Evolutionary conservation across 1,140 invertebrate species (phyloP).

Genomic region (Drosophila sulfurigaster): DNA sequence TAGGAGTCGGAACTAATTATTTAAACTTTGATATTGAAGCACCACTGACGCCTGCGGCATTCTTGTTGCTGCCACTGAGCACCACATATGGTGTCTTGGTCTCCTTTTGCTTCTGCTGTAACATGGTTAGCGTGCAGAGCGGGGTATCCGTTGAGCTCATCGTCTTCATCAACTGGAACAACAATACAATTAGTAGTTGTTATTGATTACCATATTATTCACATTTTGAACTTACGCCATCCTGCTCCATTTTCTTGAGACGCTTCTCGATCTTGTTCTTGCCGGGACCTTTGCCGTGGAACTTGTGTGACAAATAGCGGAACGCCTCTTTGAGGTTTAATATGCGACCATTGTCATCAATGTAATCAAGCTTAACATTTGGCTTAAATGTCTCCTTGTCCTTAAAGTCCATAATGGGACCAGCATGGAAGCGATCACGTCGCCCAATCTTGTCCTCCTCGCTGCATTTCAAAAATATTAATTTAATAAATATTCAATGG

Average conservation of each 20-base stretch:
- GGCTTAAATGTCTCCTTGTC: constrained; percentile 98
- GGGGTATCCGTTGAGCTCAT: constrained; percentile 99
- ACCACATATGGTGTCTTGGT: constrained; percentile 98
- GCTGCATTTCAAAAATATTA: constrained; percentile 84
- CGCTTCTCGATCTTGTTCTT: constrained; percentile 99
- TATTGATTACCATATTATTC: neutral
- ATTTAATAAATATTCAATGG: neutral
- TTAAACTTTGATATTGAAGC: constrained; percentile 84
- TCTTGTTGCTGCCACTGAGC: constrained; percentile 93
- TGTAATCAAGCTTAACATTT: constrained; percentile 98
- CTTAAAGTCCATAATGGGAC: constrained; percentile 96
- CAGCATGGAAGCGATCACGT: constrained; percentile 90
- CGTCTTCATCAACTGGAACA: constrained; percentile 95
- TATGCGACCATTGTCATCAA: constrained; percentile 96
- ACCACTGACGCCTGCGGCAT: constrained; percentile 55
- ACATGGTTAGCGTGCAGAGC: constrained; percentile 95
- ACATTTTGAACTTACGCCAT: constrained; percentile 88
- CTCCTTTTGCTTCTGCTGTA: constrained; percentile 98
- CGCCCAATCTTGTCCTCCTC: constrained; percentile 94
- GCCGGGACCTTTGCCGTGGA: constrained; percentile 99
- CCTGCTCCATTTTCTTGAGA: constrained; percentile 97
- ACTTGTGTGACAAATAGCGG: constrained; percentile 97
- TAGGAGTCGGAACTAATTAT: constrained; percentile 39
- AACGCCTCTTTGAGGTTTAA: constrained; percentile 99
- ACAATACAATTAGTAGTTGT: neutral